Percentiles rank a stretch among this genome's conserved stretches.
Evolutionary conservation across 2,888 invertebrate genomes (phyloP).

Genomic region (Buathra laborator): DNA sequence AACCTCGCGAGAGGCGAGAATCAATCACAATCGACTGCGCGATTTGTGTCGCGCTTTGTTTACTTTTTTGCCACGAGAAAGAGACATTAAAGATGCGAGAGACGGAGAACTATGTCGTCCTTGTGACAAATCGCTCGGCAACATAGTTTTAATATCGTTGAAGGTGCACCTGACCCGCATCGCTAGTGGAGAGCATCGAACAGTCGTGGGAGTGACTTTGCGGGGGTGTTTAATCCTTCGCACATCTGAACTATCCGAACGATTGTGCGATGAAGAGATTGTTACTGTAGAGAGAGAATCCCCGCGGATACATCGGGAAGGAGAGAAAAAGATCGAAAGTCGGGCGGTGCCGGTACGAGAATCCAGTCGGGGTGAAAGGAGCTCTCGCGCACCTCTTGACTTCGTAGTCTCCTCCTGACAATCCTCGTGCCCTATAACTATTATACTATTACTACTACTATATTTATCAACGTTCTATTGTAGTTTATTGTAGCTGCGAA

Average conservation of each 20-base stretch:
- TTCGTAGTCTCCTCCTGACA: conserved; percentile 43
- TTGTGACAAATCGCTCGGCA: conserved; percentile 29
- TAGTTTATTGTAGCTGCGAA: not conserved
- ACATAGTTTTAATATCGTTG: not conserved
- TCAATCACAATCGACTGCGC: not conserved
- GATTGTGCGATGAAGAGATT: conserved; percentile 46
- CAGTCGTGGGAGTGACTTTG: conserved; percentile 47
- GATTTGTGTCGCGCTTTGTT: conserved; percentile 5
- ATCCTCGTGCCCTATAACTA: conserved; percentile 18
- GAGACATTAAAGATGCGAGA: not conserved
- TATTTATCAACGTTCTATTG: conserved; percentile 1
- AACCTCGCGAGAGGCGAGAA: not conserved
- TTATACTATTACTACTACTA: not conserved
- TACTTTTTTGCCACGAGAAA: not conserved
- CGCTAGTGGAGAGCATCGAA: conserved; percentile 2
- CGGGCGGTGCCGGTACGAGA: conserved; percentile 72
- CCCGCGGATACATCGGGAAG: conserved; percentile 42
- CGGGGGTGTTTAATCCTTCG: conserved; percentile 62
- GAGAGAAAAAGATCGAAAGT: conserved; percentile 80
- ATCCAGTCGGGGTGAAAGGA: conserved; percentile 77
- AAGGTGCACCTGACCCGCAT: conserved; percentile 42
- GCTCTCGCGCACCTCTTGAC: conserved; percentile 65
- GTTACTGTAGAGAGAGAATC: not conserved
- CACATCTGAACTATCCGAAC: conserved; percentile 44
- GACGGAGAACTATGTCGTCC: conserved; percentile 5